These are phyloP conservation scores for Vesta saturnalis DNA, from an alignment of 2,888 invertebrate species.

Conservation along the genomic window DNA sequence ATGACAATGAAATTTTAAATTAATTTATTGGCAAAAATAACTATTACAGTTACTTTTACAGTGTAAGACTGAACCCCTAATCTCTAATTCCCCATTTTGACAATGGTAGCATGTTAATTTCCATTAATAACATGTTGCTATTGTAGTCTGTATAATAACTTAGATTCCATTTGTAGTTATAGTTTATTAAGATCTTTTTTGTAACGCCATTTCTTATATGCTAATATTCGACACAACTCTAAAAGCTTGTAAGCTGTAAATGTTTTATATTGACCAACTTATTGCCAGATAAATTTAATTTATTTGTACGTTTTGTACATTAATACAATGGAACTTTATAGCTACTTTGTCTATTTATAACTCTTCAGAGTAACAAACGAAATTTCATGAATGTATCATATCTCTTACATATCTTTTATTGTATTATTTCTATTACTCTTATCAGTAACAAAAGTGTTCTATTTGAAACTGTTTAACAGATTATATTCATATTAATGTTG, in stretches of 20 bases:
- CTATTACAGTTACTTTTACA: conserved; percentile 37
- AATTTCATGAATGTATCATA: not conserved
- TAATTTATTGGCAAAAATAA: conserved; percentile 20
- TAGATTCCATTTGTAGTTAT: conserved; percentile 9
- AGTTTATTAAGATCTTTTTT: conserved; percentile 6
- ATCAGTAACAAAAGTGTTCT: not conserved
- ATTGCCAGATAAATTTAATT: not conserved
- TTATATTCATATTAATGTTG: conserved; percentile 30
- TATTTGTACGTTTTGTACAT: not conserved
- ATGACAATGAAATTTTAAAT: conserved; percentile 59
- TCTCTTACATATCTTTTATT: conserved; percentile 14
- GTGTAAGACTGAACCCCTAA: conserved; percentile 47
- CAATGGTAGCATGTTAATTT: conserved; percentile 19
- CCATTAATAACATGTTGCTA: not conserved
- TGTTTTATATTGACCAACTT: not conserved
- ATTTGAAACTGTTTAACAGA: conserved; percentile 7
- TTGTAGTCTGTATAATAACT: not conserved
- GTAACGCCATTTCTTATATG: conserved; percentile 2
- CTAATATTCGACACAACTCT: not conserved
- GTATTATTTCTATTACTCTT: conserved; percentile 6
- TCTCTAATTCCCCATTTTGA: conserved; percentile 37
- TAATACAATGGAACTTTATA: not conserved
- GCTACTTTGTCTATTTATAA: not conserved
- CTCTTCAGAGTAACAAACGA: not conserved
- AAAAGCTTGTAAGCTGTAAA: not conserved